Base-by-base conservation (phyloP, 2,113 vertebrate species). In the Oriolus oriolus region DNA sequence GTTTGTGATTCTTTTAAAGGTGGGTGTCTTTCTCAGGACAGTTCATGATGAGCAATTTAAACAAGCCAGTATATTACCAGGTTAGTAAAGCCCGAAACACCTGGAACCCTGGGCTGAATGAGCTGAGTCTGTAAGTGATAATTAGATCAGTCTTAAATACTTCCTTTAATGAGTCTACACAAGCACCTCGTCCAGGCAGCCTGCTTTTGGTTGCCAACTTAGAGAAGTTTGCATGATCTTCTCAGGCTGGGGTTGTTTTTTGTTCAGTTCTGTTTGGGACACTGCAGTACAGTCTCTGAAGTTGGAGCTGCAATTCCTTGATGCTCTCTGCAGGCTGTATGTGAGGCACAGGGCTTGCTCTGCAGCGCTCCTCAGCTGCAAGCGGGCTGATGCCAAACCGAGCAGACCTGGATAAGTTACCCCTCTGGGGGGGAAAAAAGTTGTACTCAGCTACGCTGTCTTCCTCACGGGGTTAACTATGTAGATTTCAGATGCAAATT, bases 131-230 rank as follows among this genome's bases (percentile, higher is more conserved):
- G 16, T 73, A 95, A 24, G 53, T 75, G 69, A 56, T 97, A 97
- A 97, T 97, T 93, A 97, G 49, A 93, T 97, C 86, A 90, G 78
- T 87, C 97, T 96, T 83, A 59, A 95, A 89, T 95, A 80, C 87
- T 96, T 84, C 63, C 93, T 95, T 90, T 96, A 96, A 96, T 95
- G 85, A 97, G 79, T 61, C 80, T 59, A 63, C 5, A 3, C 26
- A 54, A 92, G 39, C 47, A 63, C 49, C 22, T 52, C 5, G 0
- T 41, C 69, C 76, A 75, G 52, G 24, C 65, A 65, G 19, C 10
- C 91, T 93, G 88, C 96, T 97, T 93, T 89, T 83, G 45, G 71
- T 84, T 69, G 37, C 68, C 41, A 57, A 31, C 53, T 41, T 54
- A 45, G 70, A 83, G 65, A 71, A 93, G 63, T 73, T 24, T 16